Evolutionary conservation across 2,888 invertebrate species (phyloP).

Genomic region (Pseudococcus longispinus): DNA sequence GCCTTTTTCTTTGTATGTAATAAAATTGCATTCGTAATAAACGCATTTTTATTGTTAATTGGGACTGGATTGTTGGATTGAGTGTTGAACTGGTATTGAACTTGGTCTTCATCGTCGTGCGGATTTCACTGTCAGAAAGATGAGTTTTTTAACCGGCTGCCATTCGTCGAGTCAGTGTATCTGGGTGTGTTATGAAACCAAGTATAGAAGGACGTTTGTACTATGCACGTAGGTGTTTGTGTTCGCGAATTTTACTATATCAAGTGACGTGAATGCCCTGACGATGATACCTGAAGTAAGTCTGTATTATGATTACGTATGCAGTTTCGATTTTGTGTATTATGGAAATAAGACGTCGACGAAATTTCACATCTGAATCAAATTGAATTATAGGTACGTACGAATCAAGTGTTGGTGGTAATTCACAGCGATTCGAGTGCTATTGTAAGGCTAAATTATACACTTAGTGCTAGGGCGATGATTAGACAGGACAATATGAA

Average conservation of each 20-base stretch:
- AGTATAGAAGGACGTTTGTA: background rate
- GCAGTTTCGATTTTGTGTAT: background rate
- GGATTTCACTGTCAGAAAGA: conserved; percentile 37
- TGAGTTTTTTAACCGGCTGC: background rate
- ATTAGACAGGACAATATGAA: too few relatives aligned
- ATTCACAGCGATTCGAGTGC: background rate
- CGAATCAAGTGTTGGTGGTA: background rate
- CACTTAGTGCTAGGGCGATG: background rate
- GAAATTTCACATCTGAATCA: background rate
- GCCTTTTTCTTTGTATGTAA: conserved; percentile 32
- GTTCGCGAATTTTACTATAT: background rate
- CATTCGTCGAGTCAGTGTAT: background rate
- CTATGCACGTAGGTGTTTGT: background rate
- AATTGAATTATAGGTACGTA: background rate
- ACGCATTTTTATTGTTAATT: conserved; percentile 41
- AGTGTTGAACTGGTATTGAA: conserved; percentile 45
- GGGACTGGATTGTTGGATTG: conserved; percentile 22
- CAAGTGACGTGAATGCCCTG: background rate
- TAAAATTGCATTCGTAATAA: conserved; percentile 22
- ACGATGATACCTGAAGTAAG: background rate
- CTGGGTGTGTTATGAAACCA: conserved; percentile 33
- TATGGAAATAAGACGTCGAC: background rate
- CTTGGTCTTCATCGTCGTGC: conserved; percentile 27
- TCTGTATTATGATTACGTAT: background rate
- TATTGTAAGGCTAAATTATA: background rate